These are phyloP conservation scores for Erynnis tages DNA, from an alignment of 2,888 invertebrate genomes.

Conservation along the genomic window DNA sequence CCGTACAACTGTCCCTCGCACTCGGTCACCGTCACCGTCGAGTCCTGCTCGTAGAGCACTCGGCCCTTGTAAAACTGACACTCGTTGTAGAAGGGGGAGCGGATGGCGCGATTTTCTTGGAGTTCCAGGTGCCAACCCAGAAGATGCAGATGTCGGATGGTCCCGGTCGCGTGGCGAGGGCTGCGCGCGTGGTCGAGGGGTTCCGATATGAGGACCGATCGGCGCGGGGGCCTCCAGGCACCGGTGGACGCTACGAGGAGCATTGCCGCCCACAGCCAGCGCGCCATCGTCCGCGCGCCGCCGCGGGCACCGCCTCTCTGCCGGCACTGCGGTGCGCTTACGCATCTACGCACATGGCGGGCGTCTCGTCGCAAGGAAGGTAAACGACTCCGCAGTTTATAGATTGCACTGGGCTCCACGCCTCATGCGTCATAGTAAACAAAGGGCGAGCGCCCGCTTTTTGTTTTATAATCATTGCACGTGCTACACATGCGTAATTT, in stretches of 20 bases:
- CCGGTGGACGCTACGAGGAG: conserved; percentile 49
- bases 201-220: conserved; percentile 32
- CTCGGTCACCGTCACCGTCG: conserved; percentile 76
- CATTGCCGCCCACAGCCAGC: conserved; percentile 66
- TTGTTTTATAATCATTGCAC: conserved; percentile 27
- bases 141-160: conserved; percentile 55
- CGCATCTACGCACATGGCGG: conserved; percentile 75
- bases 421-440: conserved; percentile 79
- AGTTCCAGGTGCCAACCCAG: conserved; percentile 70
- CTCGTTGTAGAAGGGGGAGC: conserved; percentile 68
- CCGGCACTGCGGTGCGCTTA: conserved; percentile 60
- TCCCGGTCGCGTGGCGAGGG: conserved; percentile 44
- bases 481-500: conserved; percentile 19
- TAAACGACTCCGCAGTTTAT: conserved; percentile 76
- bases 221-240: conserved; percentile 36
- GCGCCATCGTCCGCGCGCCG: conserved; percentile 73
- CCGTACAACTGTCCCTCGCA: conserved; percentile 79
- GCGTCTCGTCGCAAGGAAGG: conserved; percentile 76
- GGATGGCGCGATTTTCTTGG: conserved; percentile 66
- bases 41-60: conserved; percentile 60
- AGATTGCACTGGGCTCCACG: conserved; percentile 68
- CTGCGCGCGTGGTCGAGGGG: conserved; percentile 37
- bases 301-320: conserved; percentile 67
- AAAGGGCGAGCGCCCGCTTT: conserved; percentile 67
- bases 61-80: conserved; percentile 69